These are phyloP conservation scores for Cephus cinctus DNA, from an alignment of 1,140 invertebrate genomes.

Conservation along the genomic window DNA sequence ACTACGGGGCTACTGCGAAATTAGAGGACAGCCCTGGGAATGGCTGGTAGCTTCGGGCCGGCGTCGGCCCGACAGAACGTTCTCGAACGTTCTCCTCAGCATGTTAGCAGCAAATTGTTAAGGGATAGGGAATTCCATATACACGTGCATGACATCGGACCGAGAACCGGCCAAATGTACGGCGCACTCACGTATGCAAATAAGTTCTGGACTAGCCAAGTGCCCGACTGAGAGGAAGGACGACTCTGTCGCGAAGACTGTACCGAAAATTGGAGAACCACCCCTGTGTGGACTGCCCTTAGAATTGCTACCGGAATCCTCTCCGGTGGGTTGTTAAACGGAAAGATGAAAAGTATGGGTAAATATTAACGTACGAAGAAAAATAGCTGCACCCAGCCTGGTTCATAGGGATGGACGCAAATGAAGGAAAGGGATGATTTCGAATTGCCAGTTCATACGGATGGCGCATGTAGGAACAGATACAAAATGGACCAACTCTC, in stretches of 20 bases:
- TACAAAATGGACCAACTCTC: background rate
- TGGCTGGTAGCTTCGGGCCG: background rate
- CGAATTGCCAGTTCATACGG: too few species aligned
- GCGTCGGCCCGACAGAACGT: conserved; percentile 3
- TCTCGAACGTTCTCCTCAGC: conserved; percentile 33
- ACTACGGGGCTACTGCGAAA: too few species aligned
- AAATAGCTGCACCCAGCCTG: too few species aligned
- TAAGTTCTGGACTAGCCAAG: conserved; percentile 24
- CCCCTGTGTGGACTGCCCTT: too few species aligned
- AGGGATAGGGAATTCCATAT: conserved; percentile 42
- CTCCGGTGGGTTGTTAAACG: too few species aligned
- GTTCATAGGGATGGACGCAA: background rate
- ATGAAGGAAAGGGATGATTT: background rate
- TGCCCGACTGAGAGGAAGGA: conserved; percentile 11
- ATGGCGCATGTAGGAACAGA: background rate
- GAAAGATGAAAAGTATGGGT: too few species aligned
- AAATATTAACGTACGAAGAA: too few species aligned
- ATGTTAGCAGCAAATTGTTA: conserved; percentile 45
- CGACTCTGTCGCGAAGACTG: conserved; percentile 20
- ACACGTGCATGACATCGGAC: conserved; percentile 34
- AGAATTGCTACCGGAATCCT: too few species aligned
- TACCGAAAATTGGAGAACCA: background rate
- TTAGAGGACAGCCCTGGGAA: background rate
- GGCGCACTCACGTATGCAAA: conserved; percentile 36
- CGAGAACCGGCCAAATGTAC: conserved; percentile 21